Evolutionary conservation across 1,140 invertebrate genomes (phyloP).

Genomic region (Oscheius sp.): DNA sequence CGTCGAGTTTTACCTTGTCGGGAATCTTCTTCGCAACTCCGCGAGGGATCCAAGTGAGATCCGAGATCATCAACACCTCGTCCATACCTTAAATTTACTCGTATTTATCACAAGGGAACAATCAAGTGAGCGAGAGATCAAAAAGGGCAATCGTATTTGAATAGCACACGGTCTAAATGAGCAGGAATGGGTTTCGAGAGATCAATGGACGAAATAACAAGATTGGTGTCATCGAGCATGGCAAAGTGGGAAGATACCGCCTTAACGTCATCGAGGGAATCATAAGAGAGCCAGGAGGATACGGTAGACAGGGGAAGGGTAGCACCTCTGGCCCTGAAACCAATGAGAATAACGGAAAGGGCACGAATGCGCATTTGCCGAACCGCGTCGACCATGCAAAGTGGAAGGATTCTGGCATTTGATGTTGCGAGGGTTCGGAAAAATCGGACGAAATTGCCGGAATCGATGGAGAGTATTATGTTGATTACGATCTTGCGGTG

Average conservation of each 20-base stretch:
- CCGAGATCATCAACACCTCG: slow-evolving; percentile 30
- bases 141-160: no score
- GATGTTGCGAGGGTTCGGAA: not conserved
- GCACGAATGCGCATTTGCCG: not conserved
- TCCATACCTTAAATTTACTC: slow-evolving; percentile 24
- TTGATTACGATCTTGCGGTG: no score
- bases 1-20: slow-evolving; percentile 35
- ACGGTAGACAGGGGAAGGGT: not conserved
- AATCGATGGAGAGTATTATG: not conserved
- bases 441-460: not conserved
- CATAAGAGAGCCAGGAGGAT: not conserved
- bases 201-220: not conserved
- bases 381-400: not conserved
- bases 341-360: not conserved
- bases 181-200: not conserved
- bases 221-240: not conserved
- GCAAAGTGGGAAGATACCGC: not conserved
- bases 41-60: slow-evolving; percentile 36
- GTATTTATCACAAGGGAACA: not conserved
- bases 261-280: not conserved
- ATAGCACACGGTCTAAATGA: not conserved
- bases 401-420: not conserved
- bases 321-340: not conserved
- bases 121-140: not conserved
- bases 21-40: slow-evolving; percentile 39